Evolutionary conservation across 2,113 vertebrate genomes (phyloP), one percentile per base, ranked within the genome.

Genomic region (Herpailurus yagouaroundi): DNA sequence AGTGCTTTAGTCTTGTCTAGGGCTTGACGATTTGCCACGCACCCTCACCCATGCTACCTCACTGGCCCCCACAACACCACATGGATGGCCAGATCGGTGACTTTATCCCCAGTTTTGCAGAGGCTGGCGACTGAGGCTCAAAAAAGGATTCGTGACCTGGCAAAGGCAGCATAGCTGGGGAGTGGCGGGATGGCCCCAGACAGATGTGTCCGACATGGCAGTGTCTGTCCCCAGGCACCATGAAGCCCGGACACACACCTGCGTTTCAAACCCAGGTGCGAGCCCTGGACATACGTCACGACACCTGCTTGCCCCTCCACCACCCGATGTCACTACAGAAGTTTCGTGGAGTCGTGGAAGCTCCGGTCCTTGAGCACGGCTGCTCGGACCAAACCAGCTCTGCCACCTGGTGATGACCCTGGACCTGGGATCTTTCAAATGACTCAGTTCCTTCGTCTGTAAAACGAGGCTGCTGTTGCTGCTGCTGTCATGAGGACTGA

Each of bases 301-400:
- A 36, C 57, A 21, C 68, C 57, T 38, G 31, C 23, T 6, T 83
- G 50, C 81, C 29, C 71, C 48, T 41, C 33, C 1, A 0, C 3
- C n/a, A 4, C 7, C 5, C 25, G 7, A 33, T 38, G 13, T 60
- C 15, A 0, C 6, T 18, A 33, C 31, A 19, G 7, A 19, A 38
- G 16, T 21, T 52, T 11, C 13, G 13, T 0, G 0, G 0, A 4
- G 31, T 6, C 27, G 10, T n/a, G 4, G 11, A 38, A 82, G 27
- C 11, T 16, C 3, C 4, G 57, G 33, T 23, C 63, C 74, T 29
- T 33, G 8, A 86, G 45, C 63, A 60, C 64, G 82, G 66, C 16
- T 10, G 31, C 71, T 45, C 27, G 50, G 15, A 60, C 68, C 33
- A 81, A 5, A 9, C 19, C 3, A 3, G 19, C 66, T 83, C 23